Evolutionary conservation across 2,113 vertebrate species (phyloP).

Genomic region (Brachyhypopomus occidentalis): DNA sequence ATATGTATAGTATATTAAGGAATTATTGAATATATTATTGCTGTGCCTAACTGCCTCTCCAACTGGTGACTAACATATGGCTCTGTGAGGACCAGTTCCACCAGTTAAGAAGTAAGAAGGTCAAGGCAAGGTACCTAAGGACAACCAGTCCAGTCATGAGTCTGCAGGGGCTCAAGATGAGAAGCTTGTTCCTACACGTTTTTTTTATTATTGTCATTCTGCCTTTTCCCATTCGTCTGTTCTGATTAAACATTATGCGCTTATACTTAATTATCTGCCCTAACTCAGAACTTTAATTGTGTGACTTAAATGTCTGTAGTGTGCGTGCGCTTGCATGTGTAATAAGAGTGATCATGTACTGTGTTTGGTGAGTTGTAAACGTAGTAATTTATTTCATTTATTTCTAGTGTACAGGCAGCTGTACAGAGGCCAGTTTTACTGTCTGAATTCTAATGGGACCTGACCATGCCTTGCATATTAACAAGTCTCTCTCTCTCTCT

Average conservation of each 20-base stretch:
- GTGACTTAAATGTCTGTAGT: background rate
- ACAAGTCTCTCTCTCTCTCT: constrained; percentile 45
- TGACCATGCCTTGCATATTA: constrained; percentile 64
- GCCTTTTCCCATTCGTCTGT: background rate
- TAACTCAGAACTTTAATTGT: background rate
- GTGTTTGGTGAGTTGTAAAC: constrained; percentile 57
- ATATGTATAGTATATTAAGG: too few relatives aligned
- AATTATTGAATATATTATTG: too few relatives aligned
- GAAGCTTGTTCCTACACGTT: background rate
- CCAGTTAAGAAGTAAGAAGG: background rate
- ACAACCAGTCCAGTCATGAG: background rate
- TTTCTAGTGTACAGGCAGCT: constrained; percentile 60
- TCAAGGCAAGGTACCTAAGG: constrained; percentile 2
- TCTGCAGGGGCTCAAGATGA: background rate
- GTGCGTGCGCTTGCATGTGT: background rate
- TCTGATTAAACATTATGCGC: background rate
- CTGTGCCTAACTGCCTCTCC: background rate
- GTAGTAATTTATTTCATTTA: constrained; percentile 54
- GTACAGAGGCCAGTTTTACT: constrained; percentile 56
- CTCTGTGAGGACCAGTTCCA: constrained; percentile 17
- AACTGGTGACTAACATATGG: constrained; percentile 20
- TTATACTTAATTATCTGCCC: background rate
- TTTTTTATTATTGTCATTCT: background rate
- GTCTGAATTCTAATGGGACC: constrained; percentile 66
- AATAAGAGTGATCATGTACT: constrained; percentile 18